Evolutionary conservation across 2,888 invertebrate genomes (phyloP).

Genomic region (Scaptomyza reducta): DNA sequence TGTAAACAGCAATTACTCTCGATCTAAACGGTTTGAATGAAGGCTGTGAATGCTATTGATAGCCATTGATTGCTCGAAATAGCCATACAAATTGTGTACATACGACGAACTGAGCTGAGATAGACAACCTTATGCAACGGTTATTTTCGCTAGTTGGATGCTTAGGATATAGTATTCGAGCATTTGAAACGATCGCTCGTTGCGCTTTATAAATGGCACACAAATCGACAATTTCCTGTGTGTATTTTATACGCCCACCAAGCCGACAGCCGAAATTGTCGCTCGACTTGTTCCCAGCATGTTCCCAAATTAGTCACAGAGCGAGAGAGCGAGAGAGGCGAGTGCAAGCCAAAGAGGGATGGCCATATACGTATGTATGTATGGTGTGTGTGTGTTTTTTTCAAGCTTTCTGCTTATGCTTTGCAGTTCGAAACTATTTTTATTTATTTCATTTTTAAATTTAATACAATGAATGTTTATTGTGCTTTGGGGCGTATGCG

Average conservation of each 20-base stretch:
- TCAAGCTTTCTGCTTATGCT: constrained; percentile 17
- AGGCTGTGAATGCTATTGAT: constrained; percentile 31
- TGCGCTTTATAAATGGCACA: constrained; percentile 73
- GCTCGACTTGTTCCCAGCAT: constrained; percentile 44
- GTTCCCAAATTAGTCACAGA: constrained; percentile 34
- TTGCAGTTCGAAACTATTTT: constrained; percentile 12
- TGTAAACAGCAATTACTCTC: constrained; percentile 16
- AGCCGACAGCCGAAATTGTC: constrained; percentile 54
- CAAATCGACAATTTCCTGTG: constrained; percentile 81
- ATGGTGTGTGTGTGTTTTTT: constrained; percentile 21
- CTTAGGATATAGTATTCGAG: constrained; percentile 34
- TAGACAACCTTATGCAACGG: constrained; percentile 37
- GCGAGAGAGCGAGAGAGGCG: background rate
- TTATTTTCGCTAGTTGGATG: constrained; percentile 23
- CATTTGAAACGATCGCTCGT: constrained; percentile 63
- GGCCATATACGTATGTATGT: background rate
- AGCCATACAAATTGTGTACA: constrained; percentile 18
- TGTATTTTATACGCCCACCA: constrained; percentile 73
- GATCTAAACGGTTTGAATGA: constrained; percentile 18
- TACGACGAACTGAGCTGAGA: constrained; percentile 8
- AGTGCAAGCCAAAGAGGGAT: background rate
- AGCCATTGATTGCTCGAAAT: constrained; percentile 46
- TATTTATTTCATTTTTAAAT: constrained; percentile 28
- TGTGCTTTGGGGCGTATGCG: constrained; percentile 29
- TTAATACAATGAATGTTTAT: constrained; percentile 8